Base-by-base conservation (phyloP, 35 echinoderm and acorn worm species). In the Eucidaris tribuloides region DNA sequence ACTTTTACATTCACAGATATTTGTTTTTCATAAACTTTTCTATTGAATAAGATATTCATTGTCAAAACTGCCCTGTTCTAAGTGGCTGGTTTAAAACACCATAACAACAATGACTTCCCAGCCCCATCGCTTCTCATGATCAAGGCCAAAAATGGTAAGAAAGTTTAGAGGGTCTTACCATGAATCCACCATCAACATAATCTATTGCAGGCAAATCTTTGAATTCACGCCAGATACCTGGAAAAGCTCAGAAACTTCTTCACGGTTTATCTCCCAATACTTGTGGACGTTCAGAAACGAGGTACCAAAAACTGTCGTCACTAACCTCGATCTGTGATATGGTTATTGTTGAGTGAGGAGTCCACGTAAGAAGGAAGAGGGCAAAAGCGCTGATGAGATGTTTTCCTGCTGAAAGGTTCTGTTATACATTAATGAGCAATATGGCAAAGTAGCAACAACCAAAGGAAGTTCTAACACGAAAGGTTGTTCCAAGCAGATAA, bases 401-500 rank as follows among this genome's bases (percentile, higher is more conserved):
- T 29, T 29, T 3, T 15, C 13, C 2, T 57, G 25, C n/a, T n/a
- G 0, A 24, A 35, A 35, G 42, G 38, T 60, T 43, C 18, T 56
- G 39, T 29, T 9, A 46, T 15, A 48, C 5, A 77, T 72, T 28
- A n/a, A 46, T n/a, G 15, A 35, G 29, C 17, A 59, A 70, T 27
- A 0, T 35, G n/a, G 58, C 25, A 44, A 50, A 45, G 37, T 38
- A 83, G n/a, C n/a, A 31, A 3, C 37, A 13, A 1, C 24, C 35
- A 28, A 19, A 31, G 33, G 89, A 77, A 11, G 79, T 85, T 35
- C 30, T 93, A 15, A 93, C 85, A 2, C 88, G 85, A 24, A 79
- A 70, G 32, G 81, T 88, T 1, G 91, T 93, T n/a, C 85, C 85
- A n/a, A 17, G 85, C 91, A 3, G 91, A 93, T 58, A n/a, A 93